phyloP scores from a whole-genome alignment of 2,113 vertebrate species.

The Danio rerio region GRCz12tu NC_133190.1:23833501-23834000 shows the following conservation, averaged over 20 bases:
- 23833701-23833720: background rate
- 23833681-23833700: background rate
- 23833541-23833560: background rate
- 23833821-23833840: background rate
- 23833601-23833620: slow-evolving; percentile 5
- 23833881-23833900: background rate
- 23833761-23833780: background rate
- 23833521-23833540: background rate
- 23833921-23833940: background rate
- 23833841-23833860: background rate
- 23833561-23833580: slow-evolving; percentile 3
- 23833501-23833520: slow-evolving; percentile 29
- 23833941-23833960: background rate
- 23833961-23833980: background rate
- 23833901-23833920: background rate
- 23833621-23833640: slow-evolving; percentile 32
- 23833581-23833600: background rate
- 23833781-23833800: background rate
- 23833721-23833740: background rate
- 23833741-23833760: background rate
- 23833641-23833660: background rate
- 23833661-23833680: background rate
- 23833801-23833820: background rate
- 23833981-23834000: background rate
- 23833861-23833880: background rate